Evolutionary conservation across 2,113 vertebrate genomes (phyloP).

Genomic region (Anoura caudifer): DNA sequence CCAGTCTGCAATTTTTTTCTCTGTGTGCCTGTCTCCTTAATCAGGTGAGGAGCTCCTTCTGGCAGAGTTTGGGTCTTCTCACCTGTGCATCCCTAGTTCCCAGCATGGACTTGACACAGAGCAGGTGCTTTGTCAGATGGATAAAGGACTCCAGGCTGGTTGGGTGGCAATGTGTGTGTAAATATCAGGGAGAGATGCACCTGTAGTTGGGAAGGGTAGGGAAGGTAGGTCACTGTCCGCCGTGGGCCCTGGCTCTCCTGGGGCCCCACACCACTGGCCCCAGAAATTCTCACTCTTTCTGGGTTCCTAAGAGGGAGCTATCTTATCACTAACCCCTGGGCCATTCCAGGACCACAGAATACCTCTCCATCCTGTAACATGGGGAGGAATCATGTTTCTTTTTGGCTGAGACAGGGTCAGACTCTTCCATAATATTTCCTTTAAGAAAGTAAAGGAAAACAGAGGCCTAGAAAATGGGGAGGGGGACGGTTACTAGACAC

Average conservation of each 20-base stretch:
- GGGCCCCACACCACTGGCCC: background rate
- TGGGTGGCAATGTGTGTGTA: background rate
- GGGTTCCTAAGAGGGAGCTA: background rate
- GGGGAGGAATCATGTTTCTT: background rate
- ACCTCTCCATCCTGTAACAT: background rate
- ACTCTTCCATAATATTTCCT: background rate
- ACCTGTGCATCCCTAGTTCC: background rate
- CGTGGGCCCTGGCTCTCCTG: background rate
- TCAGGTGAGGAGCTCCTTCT: background rate
- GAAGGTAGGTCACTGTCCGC: background rate
- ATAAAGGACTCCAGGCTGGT: background rate
- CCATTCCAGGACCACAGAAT: background rate
- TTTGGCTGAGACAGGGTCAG: background rate
- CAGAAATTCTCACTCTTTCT: background rate
- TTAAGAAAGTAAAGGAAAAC: slow-evolving; percentile 10
- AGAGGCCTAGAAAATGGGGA: background rate
- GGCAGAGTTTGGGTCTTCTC: background rate
- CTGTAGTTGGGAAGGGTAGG: background rate
- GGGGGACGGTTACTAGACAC: too few relatives aligned
- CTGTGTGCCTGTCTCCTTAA: background rate
- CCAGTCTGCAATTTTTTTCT: background rate
- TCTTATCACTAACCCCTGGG: background rate
- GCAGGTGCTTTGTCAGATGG: background rate
- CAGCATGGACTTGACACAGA: background rate
- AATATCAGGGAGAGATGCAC: background rate